A percentile compares a stretch with the other conserved stretches of the same genome.
Evolutionary conservation across 2,113 vertebrate genomes (phyloP).

Genomic region (Potamarius usumacintae): DNA sequence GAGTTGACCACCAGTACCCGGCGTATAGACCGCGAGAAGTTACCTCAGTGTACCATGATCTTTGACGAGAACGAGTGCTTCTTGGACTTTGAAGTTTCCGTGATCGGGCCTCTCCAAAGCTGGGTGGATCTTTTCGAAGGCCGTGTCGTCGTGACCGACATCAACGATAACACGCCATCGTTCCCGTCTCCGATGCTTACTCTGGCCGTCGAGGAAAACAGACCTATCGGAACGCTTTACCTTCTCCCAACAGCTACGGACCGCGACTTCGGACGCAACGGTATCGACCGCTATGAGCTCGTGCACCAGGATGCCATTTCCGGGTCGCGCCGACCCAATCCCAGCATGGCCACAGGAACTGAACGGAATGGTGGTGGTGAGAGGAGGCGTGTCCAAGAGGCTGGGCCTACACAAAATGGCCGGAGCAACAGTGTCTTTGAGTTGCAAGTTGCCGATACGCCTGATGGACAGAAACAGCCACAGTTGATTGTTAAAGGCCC

Average conservation of each 20-base stretch:
- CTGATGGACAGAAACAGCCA: constrained; percentile 94
- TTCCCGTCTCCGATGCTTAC: constrained; percentile 95
- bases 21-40: constrained; percentile 94
- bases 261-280: constrained; percentile 91
- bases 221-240: constrained; percentile 93
- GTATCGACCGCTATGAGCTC: constrained; percentile 92
- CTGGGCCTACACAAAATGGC: constrained; percentile 64
- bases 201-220: constrained; percentile 94
- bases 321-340: constrained; percentile 61
- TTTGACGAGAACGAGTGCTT: constrained; percentile 98
- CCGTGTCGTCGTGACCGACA: constrained; percentile 90
- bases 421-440: constrained; percentile 89
- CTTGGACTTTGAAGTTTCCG: constrained; percentile 95
- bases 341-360: constrained; percentile 66
- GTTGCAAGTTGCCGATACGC: constrained; percentile 92
- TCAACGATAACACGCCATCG: constrained; percentile 96
- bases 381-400: constrained; percentile 54
- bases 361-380: constrained; percentile 59
- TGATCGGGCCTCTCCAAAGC: constrained; percentile 95
- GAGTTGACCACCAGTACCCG: constrained; percentile 89
- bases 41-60: constrained; percentile 96
- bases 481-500: constrained; percentile 97
- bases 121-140: constrained; percentile 97
- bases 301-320: constrained; percentile 73
- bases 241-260: constrained; percentile 95